Evolutionary conservation across 2,888 invertebrate genomes (phyloP).

Genomic region (Aleiodes alternator): DNA sequence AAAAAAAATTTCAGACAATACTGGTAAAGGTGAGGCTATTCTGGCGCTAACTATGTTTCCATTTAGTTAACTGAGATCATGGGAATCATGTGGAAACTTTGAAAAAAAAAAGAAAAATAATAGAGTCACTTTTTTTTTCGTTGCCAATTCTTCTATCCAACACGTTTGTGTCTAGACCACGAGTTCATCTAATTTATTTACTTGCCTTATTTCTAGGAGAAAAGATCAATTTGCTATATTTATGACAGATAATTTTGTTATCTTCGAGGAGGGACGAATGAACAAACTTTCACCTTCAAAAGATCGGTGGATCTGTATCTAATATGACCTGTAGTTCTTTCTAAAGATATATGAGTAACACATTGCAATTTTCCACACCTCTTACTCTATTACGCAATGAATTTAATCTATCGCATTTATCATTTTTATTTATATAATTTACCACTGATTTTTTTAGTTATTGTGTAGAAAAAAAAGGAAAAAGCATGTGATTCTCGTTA

Average conservation of each 20-base stretch:
- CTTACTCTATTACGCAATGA: constrained; percentile 24
- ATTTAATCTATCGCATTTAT: constrained; percentile 35
- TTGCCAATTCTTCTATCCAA: neutral
- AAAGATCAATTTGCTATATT: too few relatives aligned
- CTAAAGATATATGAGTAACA: constrained; percentile 12
- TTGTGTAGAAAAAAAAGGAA: neutral
- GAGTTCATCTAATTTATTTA: too few relatives aligned
- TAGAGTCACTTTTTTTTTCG: neutral
- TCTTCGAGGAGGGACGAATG: too few relatives aligned
- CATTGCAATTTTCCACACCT: constrained; percentile 30
- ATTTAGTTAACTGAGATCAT: neutral
- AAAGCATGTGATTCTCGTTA: neutral
- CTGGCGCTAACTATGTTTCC: neutral
- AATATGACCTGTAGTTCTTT: constrained; percentile 21
- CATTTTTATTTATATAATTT: constrained; percentile 28
- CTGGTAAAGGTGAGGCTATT: neutral
- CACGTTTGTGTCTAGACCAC: too few relatives aligned
- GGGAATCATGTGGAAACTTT: constrained; percentile 14
- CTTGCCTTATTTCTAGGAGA: too few relatives aligned
- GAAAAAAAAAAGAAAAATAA: neutral
- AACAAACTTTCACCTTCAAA: constrained; percentile 30
- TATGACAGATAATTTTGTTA: too few relatives aligned
- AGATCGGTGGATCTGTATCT: constrained; percentile 20
- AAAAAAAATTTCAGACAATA: constrained; percentile 4
- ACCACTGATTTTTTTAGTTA: constrained; percentile 18